A percentile compares a stretch with the other conserved stretches of the same genome.
These are phyloP conservation scores for Pemphredon lugubris DNA, from an alignment of 2,888 invertebrate species.

Conservation along the genomic window DNA sequence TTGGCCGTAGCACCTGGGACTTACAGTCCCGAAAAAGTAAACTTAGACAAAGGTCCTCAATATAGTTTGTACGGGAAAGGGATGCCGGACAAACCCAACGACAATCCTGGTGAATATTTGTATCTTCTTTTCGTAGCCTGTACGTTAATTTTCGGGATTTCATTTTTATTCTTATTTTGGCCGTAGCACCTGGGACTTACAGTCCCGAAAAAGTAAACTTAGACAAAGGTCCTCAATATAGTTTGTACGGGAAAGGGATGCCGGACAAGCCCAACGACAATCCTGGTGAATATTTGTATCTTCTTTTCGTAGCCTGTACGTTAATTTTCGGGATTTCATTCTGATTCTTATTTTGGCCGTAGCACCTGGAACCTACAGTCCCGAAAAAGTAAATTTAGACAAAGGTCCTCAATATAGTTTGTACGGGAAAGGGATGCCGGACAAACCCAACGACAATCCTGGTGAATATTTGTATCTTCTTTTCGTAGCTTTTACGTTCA, in stretches of 20 bases:
- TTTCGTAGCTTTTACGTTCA: too few relatives aligned
- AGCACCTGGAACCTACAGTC: conserved; percentile 44
- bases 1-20: conserved; percentile 52
- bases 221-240: conserved; percentile 85
- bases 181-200: conserved; percentile 66
- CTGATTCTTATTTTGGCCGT: too few relatives aligned
- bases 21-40: conserved; percentile 64
- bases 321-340: too few relatives aligned
- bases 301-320: too few relatives aligned
- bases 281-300: conserved; percentile 84
- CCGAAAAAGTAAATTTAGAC: conserved; percentile 84
- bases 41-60: conserved; percentile 62
- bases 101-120: conserved; percentile 53
- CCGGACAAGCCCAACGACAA: conserved; percentile 84
- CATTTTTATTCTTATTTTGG: too few relatives aligned
- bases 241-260: conserved; percentile 86
- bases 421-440: conserved; percentile 85
- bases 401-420: conserved; percentile 86
- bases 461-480: conserved; percentile 13
- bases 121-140: too few relatives aligned
- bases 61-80: conserved; percentile 66
- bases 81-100: conserved; percentile 50
- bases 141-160: too few relatives aligned
- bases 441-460: conserved; percentile 85
- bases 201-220: conserved; percentile 83